Percentiles rank a stretch among this genome's conserved stretches.
Evolutionary conservation across 1,140 invertebrate species (phyloP).

Genomic region (Fopius arisanus): DNA sequence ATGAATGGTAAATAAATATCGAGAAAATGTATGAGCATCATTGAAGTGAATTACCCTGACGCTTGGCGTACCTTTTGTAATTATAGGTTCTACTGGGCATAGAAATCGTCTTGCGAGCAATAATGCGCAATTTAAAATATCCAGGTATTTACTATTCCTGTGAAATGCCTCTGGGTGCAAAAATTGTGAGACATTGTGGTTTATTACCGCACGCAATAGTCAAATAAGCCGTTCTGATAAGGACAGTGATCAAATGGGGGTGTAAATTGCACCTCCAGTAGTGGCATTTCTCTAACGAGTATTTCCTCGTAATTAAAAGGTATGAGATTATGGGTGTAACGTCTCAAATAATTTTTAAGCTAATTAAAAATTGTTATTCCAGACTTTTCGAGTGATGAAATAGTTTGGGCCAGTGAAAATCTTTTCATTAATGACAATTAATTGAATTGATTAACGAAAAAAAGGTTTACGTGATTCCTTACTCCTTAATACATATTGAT

Average conservation of each 20-base stretch:
- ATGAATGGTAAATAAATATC: constrained; percentile 2
- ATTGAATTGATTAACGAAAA: too few relatives aligned
- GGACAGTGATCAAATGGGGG: constrained; percentile 31
- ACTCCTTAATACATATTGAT: too few relatives aligned
- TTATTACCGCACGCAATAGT: constrained; percentile 49
- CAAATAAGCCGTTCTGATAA: constrained; percentile 47
- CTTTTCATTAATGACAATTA: too few relatives aligned
- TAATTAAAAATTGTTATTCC: too few relatives aligned
- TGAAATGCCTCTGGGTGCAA: not conserved
- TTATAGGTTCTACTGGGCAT: not conserved
- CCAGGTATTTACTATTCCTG: too few relatives aligned
- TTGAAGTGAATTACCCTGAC: too few relatives aligned
- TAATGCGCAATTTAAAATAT: not conserved
- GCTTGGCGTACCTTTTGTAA: not conserved
- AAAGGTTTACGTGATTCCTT: too few relatives aligned
- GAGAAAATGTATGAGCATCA: not conserved
- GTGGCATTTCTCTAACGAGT: constrained; percentile 7
- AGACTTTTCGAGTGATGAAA: too few relatives aligned
- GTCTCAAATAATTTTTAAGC: too few relatives aligned
- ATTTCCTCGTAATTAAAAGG: constrained; percentile 44
- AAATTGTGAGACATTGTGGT: not conserved
- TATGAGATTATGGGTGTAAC: not conserved
- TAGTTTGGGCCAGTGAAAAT: too few relatives aligned
- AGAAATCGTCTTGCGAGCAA: not conserved
- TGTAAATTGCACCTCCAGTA: constrained; percentile 41